Base-by-base conservation (phyloP, 2,888 invertebrate species). In the Drosophila pegasa region DNA sequence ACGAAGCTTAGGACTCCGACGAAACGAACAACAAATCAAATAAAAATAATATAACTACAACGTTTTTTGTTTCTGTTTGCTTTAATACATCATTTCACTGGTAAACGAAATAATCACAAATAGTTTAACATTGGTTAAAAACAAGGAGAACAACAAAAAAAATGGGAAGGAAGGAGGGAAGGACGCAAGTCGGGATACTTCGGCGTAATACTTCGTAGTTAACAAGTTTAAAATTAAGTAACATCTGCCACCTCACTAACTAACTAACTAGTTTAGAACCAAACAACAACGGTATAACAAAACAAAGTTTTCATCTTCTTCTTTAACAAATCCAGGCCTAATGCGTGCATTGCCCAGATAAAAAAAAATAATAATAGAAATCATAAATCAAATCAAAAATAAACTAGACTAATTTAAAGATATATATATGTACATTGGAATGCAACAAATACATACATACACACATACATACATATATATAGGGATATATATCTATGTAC, bases 51-150 rank as follows among this genome's bases (percentile, higher is more conserved):
- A 35, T 38, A 47, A 54, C 20, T 56, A 63, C 41, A 50, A 50
- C 37, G n/a, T 54, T 37, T 62, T 90, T 71, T 33, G 31, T 61
- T 54, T 63, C 29, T 31, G 12, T 48, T 45, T 45, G 45, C 45
- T 45, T 57, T 61, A 60, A 66, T 65, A 65, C 66, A 52, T 35
- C n/a, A 41, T 64, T 51, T 65, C 65, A 63, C 52, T 63, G 63
- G 62, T 63, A 35, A 50, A 63, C 62, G 62, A 25, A 62, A 60
- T n/a, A n/a, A 33, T 63, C 50, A 62, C 18, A 62, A 48, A 52
- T 52, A 52, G 38, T 22, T 63, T 25, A 43, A 51, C n/a, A 47
- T 58, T 22, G 20, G 31, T 41, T 55, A 12, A 20, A 18, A 12
- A 43, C 12, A 40, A 41, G 18, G 9, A 5, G 20, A 16, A 37